phyloP scores from a whole-genome alignment of 2,797 vertebrate species.

The Sebastes nivosus region DNA sequence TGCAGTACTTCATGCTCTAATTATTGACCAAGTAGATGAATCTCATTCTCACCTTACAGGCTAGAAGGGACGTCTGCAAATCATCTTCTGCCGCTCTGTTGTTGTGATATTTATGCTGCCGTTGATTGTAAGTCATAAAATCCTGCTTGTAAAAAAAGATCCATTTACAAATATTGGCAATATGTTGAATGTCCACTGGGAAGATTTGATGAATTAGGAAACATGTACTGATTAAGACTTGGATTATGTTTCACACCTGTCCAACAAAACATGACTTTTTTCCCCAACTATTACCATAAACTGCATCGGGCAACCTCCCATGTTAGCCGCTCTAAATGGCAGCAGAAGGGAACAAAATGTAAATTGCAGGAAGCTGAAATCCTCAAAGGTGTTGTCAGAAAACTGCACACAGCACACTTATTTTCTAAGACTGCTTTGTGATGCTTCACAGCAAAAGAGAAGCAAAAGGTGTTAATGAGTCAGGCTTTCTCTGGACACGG shows the following conservation, averaged over 20 bases:
- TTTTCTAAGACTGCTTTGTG: conserved; percentile 21
- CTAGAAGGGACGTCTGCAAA: background rate
- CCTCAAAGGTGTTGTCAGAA: conserved; percentile 27
- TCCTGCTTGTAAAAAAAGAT: background rate
- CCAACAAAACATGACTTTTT: background rate
- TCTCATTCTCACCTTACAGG: background rate
- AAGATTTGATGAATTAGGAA: conserved; percentile 11
- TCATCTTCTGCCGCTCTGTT: background rate
- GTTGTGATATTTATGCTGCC: background rate
- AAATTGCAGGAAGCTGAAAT: conserved; percentile 24
- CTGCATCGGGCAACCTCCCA: background rate
- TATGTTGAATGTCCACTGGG: background rate
- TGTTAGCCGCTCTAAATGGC: background rate
- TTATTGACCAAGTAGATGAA: conserved; percentile 16
- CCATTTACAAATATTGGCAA: conserved; percentile 4
- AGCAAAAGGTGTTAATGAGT: conserved; percentile 44
- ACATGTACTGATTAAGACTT: background rate
- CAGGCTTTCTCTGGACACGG: conserved; percentile 25
- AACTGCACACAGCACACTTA: conserved; percentile 37
- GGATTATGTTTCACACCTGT: conserved; percentile 1
- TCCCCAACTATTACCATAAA: background rate
- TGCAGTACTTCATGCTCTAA: background rate
- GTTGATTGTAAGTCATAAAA: background rate
- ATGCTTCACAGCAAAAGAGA: conserved; percentile 21
- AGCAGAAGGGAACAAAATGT: conserved; percentile 18